Evolutionary conservation across 2,797 vertebrate genomes (phyloP).

Genomic region (Pangasius krempfi): DNA sequence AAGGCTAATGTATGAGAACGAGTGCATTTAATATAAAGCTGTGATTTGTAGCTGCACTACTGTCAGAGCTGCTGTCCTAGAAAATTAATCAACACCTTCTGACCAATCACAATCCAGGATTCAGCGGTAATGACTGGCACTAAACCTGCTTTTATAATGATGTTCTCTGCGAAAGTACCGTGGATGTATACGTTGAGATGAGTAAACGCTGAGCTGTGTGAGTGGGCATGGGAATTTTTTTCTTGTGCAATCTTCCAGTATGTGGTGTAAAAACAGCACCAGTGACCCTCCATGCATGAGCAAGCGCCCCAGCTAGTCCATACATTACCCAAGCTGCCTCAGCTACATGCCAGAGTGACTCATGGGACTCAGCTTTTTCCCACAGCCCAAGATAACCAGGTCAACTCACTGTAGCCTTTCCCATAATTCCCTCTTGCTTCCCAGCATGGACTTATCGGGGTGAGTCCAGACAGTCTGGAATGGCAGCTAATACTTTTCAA

Average conservation of each 20-base stretch:
- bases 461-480: neutral
- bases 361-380: conserved; percentile 18
- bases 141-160: neutral
- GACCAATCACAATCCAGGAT: neutral
- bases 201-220: neutral
- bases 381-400: conserved; percentile 30
- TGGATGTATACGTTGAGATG: neutral
- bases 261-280: conserved; percentile 14
- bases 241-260: neutral
- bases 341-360: neutral
- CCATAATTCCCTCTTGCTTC: conserved; percentile 17
- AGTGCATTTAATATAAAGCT: neutral
- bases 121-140: neutral
- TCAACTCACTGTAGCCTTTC: conserved; percentile 7
- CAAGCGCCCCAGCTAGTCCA: neutral
- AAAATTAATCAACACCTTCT: neutral
- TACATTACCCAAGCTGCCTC: conserved; percentile 16
- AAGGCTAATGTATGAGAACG: neutral
- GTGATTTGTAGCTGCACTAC: neutral
- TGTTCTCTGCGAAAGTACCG: neutral
- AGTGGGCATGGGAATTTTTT: conserved; percentile 5
- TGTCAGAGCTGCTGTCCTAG: neutral
- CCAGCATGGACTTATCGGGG: conserved; percentile 9
- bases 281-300: conserved; percentile 1
- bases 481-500: neutral